A percentile compares a stretch with the other conserved stretches of the same genome.
Conservation (phyloP, 2,113 vertebrate species). For the Gallinago media region DNA sequence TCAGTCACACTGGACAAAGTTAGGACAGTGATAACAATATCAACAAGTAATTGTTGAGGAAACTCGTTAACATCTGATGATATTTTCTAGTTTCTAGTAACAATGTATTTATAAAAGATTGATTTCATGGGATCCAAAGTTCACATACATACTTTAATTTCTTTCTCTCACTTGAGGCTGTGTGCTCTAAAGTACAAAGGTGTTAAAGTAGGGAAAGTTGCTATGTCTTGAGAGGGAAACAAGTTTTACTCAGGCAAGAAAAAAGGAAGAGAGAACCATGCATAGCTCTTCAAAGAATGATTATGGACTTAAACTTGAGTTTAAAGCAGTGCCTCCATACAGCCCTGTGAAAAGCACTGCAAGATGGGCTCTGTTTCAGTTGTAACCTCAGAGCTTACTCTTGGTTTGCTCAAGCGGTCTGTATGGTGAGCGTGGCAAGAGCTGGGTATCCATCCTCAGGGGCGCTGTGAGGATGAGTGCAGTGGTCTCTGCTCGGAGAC, state of each 20-base stretch:
- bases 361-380: background rate
- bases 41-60: background rate
- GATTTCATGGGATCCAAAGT: background rate
- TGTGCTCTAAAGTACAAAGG: background rate
- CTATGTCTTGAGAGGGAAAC: background rate
- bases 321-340: background rate
- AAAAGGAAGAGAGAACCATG: background rate
- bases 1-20: background rate
- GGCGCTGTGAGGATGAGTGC: background rate
- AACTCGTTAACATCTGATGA: background rate
- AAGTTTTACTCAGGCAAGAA: background rate
- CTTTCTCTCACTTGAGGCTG: background rate
- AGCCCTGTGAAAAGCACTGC: background rate
- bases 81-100: background rate
- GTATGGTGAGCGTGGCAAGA: background rate
- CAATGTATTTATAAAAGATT: background rate
- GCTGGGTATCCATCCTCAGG: background rate
- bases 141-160: background rate
- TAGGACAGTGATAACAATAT: background rate
- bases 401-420: fast-evolving
- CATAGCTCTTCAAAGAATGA: background rate
- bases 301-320: background rate
- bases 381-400: background rate
- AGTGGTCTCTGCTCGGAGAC: background rate
- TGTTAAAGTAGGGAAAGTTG: background rate